Conservation (phyloP, 2,113 vertebrate genomes). For the Mionectes macconnelli region DNA sequence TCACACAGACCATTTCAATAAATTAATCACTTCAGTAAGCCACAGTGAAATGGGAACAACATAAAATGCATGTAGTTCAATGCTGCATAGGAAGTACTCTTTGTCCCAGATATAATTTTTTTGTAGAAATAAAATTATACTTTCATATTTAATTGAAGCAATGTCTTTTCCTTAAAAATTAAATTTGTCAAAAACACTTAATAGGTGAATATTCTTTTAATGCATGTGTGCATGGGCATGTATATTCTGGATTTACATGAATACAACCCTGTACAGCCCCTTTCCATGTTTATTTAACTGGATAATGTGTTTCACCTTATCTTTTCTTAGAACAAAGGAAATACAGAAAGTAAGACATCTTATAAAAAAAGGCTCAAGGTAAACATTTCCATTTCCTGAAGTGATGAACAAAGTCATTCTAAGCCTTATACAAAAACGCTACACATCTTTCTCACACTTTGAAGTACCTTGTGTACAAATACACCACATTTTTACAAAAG, state of each 20-base stretch:
- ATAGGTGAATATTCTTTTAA: not conserved
- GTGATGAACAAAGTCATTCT: not conserved
- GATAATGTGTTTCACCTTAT: not conserved
- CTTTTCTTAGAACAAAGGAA: not conserved
- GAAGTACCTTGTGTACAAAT: not conserved
- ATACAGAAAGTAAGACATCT: not conserved
- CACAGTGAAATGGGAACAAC: not conserved
- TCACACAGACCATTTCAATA: not conserved
- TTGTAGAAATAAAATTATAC: not conserved
- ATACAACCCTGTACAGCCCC: not conserved
- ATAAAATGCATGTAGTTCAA: not conserved
- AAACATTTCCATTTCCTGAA: not conserved
- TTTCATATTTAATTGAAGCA: not conserved
- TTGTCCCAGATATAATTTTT: not conserved
- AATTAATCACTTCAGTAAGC: not conserved
- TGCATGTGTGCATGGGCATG: not conserved
- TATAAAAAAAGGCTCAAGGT: not conserved
- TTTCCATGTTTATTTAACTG: not conserved
- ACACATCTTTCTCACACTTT: not conserved
- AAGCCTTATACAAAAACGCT: not conserved
- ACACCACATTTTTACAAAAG: not conserved
- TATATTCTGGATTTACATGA: not conserved
- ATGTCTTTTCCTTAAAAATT: not conserved
- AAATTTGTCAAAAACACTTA: not conserved
- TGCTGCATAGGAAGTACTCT: not conserved